Evolutionary conservation across 2,888 invertebrate genomes (phyloP), one percentile per base, ranked within the genome.

Genomic region (Mamestra brassicae): DNA sequence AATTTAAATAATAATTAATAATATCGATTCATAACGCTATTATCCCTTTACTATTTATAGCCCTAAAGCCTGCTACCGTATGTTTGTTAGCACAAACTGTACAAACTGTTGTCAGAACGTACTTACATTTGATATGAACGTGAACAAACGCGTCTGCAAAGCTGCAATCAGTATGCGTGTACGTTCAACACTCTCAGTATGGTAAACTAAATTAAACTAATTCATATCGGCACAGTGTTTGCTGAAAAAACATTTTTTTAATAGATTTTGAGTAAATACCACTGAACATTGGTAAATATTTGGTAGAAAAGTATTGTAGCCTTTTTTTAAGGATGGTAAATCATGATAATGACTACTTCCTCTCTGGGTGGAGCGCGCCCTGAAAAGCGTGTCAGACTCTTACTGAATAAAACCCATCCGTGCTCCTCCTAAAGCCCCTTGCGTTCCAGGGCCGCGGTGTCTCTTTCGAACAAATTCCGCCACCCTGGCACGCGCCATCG

Each of bases 161-260:
- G 76, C 84, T 72, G 60, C 69, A 72, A 82, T 81, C 71, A 80
- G 81, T 84, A 81, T 81, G 76, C 76, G 76, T 50, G 13, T 36
- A 11, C 55, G n/a, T 78, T 34, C 74, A 79, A 71, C 47, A 50
- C 36, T 71, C 57, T 67, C 38, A 71, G 50, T 36, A 68, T 45
- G 17, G 57, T 54, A 73, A 73, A 78, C 78, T 62, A 65, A 55
- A 68, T 38, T 7, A 60, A 71, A 57, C 26, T 17, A 77, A 57
- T 64, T 65, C n/a, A 45, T 42, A 50, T 42, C 4, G 50, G 57
- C 54, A 50, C 38, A 4, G n/a, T 58, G 38, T 52, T 47, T 58
- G 34, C 47, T 47, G 8, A 17, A 17, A 26, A 13, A 52, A 64
- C 34, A 50, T 4, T 4, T 6, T 6, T 61, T 8, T n/a, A 57